phyloP scores from a whole-genome alignment of 2,113 vertebrate species.

The Holacanthus passer region DNA sequence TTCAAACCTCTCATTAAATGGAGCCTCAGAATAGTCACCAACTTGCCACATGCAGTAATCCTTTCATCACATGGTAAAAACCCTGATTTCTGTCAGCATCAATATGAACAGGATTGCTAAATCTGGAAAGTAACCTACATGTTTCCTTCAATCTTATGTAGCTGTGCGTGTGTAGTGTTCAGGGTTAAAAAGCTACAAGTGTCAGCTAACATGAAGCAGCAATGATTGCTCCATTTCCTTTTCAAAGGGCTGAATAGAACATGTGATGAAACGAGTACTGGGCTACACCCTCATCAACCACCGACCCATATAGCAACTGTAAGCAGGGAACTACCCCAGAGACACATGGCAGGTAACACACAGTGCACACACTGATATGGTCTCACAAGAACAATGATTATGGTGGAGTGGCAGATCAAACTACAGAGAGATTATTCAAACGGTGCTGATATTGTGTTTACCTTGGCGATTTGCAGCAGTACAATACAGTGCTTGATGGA shows the following conservation, averaged over 20 bases:
- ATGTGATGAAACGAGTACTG: conserved; percentile 76
- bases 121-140: neutral
- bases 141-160: neutral
- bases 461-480: conserved; percentile 99
- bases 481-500: conserved; percentile 99
- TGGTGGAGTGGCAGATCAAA: conserved; percentile 26
- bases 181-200: neutral
- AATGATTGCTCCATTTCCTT: conserved; percentile 58
- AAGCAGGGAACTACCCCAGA: conserved; percentile 66
- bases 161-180: no score
- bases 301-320: conserved; percentile 50
- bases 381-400: conserved; percentile 45
- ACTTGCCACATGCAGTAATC: conserved; percentile 47
- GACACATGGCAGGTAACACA: conserved; percentile 31
- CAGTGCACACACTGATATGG: conserved; percentile 27
- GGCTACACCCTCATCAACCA: conserved; percentile 66
- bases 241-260: conserved; percentile 47
- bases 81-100: neutral
- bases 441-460: conserved; percentile 79
- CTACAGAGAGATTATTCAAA: neutral
- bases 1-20: conserved; percentile 22
- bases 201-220: conserved; percentile 50
- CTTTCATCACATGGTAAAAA: conserved; percentile 75
- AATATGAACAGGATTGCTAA: neutral
- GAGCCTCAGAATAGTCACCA: conserved; percentile 30